phyloP scores from a whole-genome alignment of 23 tunicate genomes.

The Clavelina lepadiformis region DNA sequence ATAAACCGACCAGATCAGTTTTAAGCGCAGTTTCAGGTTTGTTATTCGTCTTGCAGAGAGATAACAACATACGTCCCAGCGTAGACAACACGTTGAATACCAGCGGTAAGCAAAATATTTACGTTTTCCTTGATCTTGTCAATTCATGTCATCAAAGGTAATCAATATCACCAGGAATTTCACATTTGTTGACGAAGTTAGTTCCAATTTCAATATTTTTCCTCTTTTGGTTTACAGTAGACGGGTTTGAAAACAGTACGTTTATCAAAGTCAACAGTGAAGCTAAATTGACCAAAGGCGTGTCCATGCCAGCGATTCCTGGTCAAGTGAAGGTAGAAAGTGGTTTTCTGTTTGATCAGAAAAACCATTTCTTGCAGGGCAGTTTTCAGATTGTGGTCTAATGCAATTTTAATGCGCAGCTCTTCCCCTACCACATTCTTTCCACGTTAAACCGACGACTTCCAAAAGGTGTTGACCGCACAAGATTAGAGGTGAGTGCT shows the following conservation, averaged over 20 bases:
- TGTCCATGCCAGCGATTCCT: conserved; percentile 44
- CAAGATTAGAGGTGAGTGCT: conserved; percentile 38
- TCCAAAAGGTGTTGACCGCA: conserved; percentile 61
- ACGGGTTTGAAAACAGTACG: conserved; percentile 30
- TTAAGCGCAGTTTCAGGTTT: too few species aligned
- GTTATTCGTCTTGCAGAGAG: too few species aligned
- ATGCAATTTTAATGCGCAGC: conserved; percentile 7
- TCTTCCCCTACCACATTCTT: conserved; percentile 50
- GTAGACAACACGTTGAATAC: too few species aligned
- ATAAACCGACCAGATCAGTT: too few species aligned
- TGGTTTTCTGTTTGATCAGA: background rate
- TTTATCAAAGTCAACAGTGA: conserved; percentile 39
- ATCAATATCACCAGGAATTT: too few species aligned
- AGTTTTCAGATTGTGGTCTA: background rate
- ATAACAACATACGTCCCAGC: too few species aligned
- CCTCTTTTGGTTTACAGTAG: too few species aligned
- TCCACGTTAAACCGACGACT: conserved; percentile 32
- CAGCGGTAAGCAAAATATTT: too few species aligned
- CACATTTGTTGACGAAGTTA: too few species aligned
- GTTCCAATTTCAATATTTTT: too few species aligned
- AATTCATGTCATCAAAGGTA: too few species aligned
- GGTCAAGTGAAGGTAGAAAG: conserved; percentile 18
- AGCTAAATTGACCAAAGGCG: conserved; percentile 18
- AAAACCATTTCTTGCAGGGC: background rate
- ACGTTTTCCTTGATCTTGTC: too few species aligned